Percentiles rank a stretch among this genome's conserved stretches.
These are phyloP conservation scores for Verasper variegatus DNA, from an alignment of 2,113 vertebrate genomes.

Conservation along the genomic window DNA sequence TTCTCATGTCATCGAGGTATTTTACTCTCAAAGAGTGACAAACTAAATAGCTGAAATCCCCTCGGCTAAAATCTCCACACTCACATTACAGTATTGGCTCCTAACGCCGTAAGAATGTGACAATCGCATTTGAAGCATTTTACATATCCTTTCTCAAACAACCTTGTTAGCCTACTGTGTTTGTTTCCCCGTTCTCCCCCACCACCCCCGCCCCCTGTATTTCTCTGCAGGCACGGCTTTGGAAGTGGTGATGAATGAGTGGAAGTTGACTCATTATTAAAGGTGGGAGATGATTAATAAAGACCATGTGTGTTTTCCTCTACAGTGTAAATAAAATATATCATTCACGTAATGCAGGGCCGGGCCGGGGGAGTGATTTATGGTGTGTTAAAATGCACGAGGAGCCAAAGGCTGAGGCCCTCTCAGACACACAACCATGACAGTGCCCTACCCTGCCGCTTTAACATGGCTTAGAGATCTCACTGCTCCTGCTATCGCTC, in stretches of 20 bases:
- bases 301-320: conserved; percentile 86
- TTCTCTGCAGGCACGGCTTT: conserved; percentile 81
- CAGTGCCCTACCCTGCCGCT: conserved; percentile 76
- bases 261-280: conserved; percentile 89
- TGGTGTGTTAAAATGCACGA: conserved; percentile 85
- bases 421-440: conserved; percentile 82
- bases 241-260: conserved; percentile 86
- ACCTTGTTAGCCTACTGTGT: conserved; percentile 77
- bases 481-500: conserved; percentile 70
- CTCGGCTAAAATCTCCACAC: conserved; percentile 62
- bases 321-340: conserved; percentile 93
- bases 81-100: conserved; percentile 67
- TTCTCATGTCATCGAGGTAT: conserved; percentile 77
- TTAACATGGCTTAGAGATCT: conserved; percentile 75
- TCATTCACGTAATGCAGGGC: conserved; percentile 87
- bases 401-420: conserved; percentile 85
- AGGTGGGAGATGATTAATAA: conserved; percentile 92
- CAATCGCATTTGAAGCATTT: conserved; percentile 68
- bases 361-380: conserved; percentile 86
- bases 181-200: conserved; percentile 74
- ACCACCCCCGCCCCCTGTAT: conserved; percentile 52
- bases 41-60: conserved; percentile 78
- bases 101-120: conserved; percentile 72
- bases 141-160: conserved; percentile 65
- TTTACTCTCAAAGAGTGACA: conserved; percentile 74